Evolutionary conservation across 30 jellyfish, hydroid and myxozoan genomes (phyloP).

Genomic region (Hydractinia symbiolongicarpus): DNA sequence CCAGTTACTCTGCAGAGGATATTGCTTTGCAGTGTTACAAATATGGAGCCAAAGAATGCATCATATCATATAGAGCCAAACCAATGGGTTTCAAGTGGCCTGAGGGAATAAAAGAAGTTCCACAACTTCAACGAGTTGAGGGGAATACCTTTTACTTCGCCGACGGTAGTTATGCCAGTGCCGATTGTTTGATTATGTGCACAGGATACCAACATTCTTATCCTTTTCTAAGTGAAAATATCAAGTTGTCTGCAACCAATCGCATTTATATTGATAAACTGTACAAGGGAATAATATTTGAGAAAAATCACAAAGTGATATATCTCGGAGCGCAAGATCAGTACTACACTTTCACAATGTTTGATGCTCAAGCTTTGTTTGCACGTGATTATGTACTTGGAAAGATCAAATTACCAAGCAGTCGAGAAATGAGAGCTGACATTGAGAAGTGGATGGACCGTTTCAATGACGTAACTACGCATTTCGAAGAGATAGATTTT

Average conservation of each 20-base stretch:
- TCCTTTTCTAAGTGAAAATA: constrained; percentile 52
- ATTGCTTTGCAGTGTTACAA: constrained; percentile 58
- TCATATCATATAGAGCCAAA: constrained; percentile 41
- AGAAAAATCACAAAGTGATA: constrained; percentile 22
- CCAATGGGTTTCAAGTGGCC: constrained; percentile 86
- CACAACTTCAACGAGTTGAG: constrained; percentile 27
- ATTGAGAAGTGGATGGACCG: neutral
- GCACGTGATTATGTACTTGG: constrained; percentile 25
- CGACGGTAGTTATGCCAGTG: constrained; percentile 49
- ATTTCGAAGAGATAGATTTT: neutral
- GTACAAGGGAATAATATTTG: constrained; percentile 58
- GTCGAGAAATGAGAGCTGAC: neutral
- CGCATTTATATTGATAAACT: constrained; percentile 37
- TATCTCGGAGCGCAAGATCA: constrained; percentile 79
- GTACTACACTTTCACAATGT: constrained; percentile 59
- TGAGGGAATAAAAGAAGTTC: constrained; percentile 34
- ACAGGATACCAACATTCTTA: constrained; percentile 67
- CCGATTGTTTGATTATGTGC: constrained; percentile 63
- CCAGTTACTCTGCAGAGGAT: constrained; percentile 74
- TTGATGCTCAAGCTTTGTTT: constrained; percentile 62
- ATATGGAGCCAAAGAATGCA: constrained; percentile 51
- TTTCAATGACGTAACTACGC: neutral
- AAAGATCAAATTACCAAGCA: neutral
- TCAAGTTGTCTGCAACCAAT: constrained; percentile 37
- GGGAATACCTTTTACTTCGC: constrained; percentile 31